phyloP scores from a whole-genome alignment of 2,888 invertebrate species.

The Buathra laborator region DNA sequence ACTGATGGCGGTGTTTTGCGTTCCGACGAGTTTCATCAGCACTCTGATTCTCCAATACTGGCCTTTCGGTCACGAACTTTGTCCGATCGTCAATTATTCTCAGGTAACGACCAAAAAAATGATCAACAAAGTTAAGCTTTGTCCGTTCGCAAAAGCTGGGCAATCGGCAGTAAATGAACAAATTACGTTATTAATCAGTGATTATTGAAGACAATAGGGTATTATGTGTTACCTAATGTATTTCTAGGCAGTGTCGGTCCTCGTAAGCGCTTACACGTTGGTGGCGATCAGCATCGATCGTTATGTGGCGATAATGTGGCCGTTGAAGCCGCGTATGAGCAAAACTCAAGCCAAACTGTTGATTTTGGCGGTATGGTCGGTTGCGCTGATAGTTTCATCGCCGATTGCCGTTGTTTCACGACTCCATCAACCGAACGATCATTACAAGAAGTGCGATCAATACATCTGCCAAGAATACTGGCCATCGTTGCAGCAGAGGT shows the following conservation, averaged over 20 bases:
- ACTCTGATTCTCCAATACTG: conserved; percentile 93
- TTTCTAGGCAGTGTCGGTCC: conserved; percentile 89
- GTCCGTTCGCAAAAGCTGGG: background rate
- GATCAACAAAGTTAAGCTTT: background rate
- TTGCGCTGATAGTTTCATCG: conserved; percentile 92
- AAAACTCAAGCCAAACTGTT: conserved; percentile 90
- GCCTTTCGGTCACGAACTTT: conserved; percentile 94
- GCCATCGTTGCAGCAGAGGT: conserved; percentile 88
- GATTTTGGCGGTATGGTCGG: conserved; percentile 91
- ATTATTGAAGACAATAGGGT: background rate
- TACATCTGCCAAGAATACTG: conserved; percentile 91
- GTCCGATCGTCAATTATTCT: conserved; percentile 93
- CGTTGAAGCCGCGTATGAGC: conserved; percentile 92
- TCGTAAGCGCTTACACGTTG: conserved; percentile 95
- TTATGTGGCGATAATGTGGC: conserved; percentile 96
- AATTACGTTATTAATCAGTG: background rate
- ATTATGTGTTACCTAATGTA: conserved; percentile 7
- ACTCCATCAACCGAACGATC: conserved; percentile 88
- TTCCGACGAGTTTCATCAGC: conserved; percentile 95
- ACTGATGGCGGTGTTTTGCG: conserved; percentile 95
- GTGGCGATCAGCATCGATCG: conserved; percentile 96
- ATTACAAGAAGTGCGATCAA: conserved; percentile 89
- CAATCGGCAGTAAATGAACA: background rate
- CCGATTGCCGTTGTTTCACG: conserved; percentile 93
- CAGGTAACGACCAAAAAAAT: conserved; percentile 85